Conservation (phyloP, 2,888 invertebrate species). For the Hofmannophila pseudospretella region DNA sequence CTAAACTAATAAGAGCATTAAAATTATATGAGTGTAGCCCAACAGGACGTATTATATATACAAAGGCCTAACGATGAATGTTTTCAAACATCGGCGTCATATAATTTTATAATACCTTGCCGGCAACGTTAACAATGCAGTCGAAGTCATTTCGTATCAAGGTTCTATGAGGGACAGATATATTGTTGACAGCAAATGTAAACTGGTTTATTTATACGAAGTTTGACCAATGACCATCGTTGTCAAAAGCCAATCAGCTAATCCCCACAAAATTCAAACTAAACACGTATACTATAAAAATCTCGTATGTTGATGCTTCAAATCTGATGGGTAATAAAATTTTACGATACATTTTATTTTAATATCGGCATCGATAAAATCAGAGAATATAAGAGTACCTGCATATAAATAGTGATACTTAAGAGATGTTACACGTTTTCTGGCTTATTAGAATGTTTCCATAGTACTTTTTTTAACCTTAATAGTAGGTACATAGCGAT, state of each 20-base stretch:
- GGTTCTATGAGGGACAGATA: conserved; percentile 6
- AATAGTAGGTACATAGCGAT: conserved; percentile 3
- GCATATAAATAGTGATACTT: conserved; percentile 17
- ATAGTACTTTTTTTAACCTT: conserved; percentile 22
- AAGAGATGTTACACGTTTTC: conserved; percentile 27
- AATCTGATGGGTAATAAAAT: conserved; percentile 41
- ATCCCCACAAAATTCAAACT: conserved; percentile 37
- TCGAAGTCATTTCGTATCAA: conserved; percentile 9
- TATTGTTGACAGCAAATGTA: conserved; percentile 9
- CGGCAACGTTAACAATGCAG: conserved; percentile 29
- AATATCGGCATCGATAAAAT: conserved; percentile 45
- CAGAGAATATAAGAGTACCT: conserved; percentile 18
- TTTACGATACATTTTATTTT: conserved; percentile 53
- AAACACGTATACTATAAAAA: conserved; percentile 37
- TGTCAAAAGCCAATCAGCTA: conserved; percentile 40
- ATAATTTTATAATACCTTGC: conserved; percentile 57
- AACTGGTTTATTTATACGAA: conserved; percentile 23
- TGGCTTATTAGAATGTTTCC: conserved; percentile 28
- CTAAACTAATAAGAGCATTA: conserved; percentile 63
- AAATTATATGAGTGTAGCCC: conserved; percentile 53
- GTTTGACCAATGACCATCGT: conserved; percentile 30
- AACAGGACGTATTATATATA: conserved; percentile 37
- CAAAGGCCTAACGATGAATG: conserved; percentile 57
- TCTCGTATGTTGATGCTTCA: conserved; percentile 19
- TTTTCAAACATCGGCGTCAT: conserved; percentile 60